Percentiles rank a stretch among this genome's conserved stretches.
phyloP scores from a whole-genome alignment of 2,113 vertebrate species.

The Speoplatyrhinus poulsoni region DNA sequence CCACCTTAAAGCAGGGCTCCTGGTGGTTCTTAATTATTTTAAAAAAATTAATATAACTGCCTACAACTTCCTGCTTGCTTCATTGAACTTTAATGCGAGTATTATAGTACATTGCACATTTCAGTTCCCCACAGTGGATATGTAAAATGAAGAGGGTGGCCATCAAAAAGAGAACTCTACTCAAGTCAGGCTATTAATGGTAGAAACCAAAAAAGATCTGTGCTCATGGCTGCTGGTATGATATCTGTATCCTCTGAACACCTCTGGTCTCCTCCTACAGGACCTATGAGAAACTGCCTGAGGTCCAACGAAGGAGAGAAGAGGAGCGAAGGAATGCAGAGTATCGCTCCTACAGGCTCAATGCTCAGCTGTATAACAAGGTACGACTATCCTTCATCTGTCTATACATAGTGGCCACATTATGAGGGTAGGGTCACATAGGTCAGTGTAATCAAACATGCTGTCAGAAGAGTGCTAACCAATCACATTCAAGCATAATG shows the following conservation, averaged over 20 bases:
- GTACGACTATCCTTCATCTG: slow-evolving; percentile 39
- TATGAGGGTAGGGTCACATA: too few species aligned
- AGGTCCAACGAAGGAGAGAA: slow-evolving; percentile 81
- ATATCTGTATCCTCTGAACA: neutral
- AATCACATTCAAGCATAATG: too few species aligned
- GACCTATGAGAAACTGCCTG: slow-evolving; percentile 90
- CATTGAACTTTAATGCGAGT: neutral
- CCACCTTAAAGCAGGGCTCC: neutral
- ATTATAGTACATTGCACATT: neutral
- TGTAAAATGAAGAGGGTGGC: neutral
- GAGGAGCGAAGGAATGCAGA: slow-evolving; percentile 84
- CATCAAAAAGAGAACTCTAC: too few species aligned
- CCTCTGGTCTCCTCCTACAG: slow-evolving; percentile 61
- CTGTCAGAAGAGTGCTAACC: too few species aligned
- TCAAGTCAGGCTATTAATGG: too few species aligned
- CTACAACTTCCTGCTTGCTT: neutral
- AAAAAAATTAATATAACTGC: slow-evolving; percentile 11
- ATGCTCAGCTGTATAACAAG: slow-evolving; percentile 86
- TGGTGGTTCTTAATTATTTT: neutral
- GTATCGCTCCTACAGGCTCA: slow-evolving; percentile 81
- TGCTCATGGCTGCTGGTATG: neutral
- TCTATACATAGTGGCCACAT: too few species aligned
- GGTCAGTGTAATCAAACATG: too few species aligned
- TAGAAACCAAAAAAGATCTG: too few species aligned
- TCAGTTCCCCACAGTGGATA: neutral